Evolutionary conservation across 2,797 vertebrate genomes (phyloP).

Genomic region (Catharus ustulatus): DNA sequence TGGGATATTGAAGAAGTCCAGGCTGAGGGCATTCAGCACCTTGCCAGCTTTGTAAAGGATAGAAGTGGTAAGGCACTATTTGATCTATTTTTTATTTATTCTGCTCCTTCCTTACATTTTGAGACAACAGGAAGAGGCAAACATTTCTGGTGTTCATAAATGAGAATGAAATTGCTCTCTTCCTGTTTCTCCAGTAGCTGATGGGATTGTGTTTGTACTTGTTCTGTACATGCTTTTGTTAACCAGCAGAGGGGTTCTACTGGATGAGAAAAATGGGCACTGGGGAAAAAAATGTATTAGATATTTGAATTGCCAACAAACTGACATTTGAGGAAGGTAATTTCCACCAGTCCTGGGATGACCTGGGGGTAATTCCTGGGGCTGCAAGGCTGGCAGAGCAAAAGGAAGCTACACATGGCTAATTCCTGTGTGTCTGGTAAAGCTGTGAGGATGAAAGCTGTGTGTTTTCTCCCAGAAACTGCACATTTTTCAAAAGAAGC

Average conservation of each 20-base stretch:
- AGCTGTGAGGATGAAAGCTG: neutral
- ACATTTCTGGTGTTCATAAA: neutral
- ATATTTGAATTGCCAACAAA: neutral
- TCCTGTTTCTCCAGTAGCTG: neutral
- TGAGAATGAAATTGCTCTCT: neutral
- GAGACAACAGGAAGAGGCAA: neutral
- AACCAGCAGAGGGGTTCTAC: neutral
- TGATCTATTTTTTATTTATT: neutral
- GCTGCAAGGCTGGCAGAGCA: neutral
- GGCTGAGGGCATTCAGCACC: conserved; percentile 53
- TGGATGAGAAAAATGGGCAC: neutral
- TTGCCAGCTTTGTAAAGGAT: conserved; percentile 45
- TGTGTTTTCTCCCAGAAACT: neutral
- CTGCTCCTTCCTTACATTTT: neutral
- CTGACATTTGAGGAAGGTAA: neutral
- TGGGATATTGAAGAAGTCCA: conserved; percentile 69
- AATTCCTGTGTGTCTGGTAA: neutral
- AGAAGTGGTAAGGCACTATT: conserved; percentile 53
- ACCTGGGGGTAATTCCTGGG: neutral
- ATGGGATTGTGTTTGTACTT: neutral
- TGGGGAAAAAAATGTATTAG: neutral
- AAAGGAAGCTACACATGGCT: neutral
- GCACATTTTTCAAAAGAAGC: neutral
- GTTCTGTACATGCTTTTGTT: neutral
- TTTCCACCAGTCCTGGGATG: neutral